Conservation (phyloP, 2,113 vertebrate genomes). For the Corydoras maculifer region DNA sequence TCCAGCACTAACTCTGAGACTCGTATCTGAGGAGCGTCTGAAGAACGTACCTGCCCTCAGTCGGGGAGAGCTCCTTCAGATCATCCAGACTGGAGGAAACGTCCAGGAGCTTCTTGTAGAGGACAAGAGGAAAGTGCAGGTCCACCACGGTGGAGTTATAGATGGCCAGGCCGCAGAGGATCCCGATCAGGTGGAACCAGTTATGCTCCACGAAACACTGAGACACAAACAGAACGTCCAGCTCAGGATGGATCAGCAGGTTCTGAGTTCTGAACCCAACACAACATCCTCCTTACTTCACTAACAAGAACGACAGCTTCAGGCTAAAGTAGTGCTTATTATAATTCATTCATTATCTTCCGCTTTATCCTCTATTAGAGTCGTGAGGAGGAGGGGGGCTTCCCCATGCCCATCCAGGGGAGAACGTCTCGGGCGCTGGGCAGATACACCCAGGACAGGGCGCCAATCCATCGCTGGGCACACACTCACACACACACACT, state of each 20-base stretch:
- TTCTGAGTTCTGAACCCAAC: no score
- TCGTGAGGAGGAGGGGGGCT: no score
- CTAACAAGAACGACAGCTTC: no score
- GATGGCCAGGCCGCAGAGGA: constrained; percentile 91
- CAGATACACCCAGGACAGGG: no score
- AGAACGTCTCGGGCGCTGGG: no score
- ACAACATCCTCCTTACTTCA: no score
- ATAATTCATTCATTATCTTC: no score
- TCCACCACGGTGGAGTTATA: constrained; percentile 97
- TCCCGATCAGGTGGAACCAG: constrained; percentile 94
- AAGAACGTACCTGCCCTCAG: constrained; percentile 82
- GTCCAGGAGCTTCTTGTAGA: constrained; percentile 91
- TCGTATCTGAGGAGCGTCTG: background rate
- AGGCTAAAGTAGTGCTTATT: no score
- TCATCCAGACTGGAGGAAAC: constrained; percentile 80
- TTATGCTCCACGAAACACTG: constrained; percentile 97
- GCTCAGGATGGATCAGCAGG: background rate
- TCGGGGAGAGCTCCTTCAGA: constrained; percentile 89
- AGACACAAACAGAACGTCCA: constrained; percentile 18
- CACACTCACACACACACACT: no score
- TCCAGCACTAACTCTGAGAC: background rate
- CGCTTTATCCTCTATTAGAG: no score
- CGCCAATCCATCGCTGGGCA: no score
- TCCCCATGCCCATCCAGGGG: no score
- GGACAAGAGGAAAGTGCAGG: constrained; percentile 87